phyloP scores from a whole-genome alignment of 2,888 invertebrate genomes.

The Galerucella nymphaeae region DNA sequence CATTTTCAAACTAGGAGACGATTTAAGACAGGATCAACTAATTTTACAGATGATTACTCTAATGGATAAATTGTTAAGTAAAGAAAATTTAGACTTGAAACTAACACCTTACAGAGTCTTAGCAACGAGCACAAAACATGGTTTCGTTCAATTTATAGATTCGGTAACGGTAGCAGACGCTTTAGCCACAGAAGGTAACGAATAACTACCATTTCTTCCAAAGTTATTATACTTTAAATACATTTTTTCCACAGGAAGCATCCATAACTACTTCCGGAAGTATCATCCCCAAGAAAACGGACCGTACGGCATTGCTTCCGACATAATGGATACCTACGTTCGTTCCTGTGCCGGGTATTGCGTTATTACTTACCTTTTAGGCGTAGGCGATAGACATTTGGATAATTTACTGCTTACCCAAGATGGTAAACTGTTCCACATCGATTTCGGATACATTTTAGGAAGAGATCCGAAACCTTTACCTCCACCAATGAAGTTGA shows the following conservation, averaged over 20 bases:
- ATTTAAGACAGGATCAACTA: conserved; percentile 96
- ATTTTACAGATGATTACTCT: conserved; percentile 97
- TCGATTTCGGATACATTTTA: conserved; percentile 97
- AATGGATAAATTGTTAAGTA: conserved; percentile 94
- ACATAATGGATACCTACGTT: conserved; percentile 98
- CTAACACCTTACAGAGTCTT: conserved; percentile 95
- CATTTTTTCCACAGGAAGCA: conserved; percentile 74
- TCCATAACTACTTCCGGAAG: conserved; percentile 93
- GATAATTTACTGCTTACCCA: conserved; percentile 95
- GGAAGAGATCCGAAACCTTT: conserved; percentile 98
- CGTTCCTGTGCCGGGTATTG: conserved; percentile 97
- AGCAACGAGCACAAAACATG: conserved; percentile 95
- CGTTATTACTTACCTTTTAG: conserved; percentile 96
- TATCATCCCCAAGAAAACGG: conserved; percentile 89
- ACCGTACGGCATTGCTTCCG: conserved; percentile 90
- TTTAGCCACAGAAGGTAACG: conserved; percentile 78
- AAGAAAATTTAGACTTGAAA: conserved; percentile 96
- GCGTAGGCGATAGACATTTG: conserved; percentile 97
- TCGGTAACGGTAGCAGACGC: conserved; percentile 94
- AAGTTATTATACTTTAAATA: background rate
- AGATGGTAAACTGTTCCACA: conserved; percentile 93
- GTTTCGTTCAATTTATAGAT: conserved; percentile 96
- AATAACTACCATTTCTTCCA: background rate
- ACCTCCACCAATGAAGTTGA: conserved; percentile 99
- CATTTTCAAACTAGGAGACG: conserved; percentile 98